These are phyloP conservation scores for Cebus imitator DNA, from an alignment of 2,113 vertebrate genomes.

Conservation along the genomic window DNA sequence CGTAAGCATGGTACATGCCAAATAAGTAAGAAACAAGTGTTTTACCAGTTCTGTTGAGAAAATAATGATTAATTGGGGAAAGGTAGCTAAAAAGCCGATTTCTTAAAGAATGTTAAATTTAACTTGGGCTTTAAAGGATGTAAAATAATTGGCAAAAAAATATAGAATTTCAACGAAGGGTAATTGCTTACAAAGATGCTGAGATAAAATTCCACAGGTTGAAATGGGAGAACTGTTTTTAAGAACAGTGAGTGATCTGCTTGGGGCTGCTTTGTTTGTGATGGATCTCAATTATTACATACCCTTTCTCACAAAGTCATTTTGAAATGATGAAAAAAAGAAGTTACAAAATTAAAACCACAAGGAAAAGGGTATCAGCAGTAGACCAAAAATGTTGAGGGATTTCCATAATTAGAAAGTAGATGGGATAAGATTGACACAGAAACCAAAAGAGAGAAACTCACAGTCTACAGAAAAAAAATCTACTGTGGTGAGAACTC, in stretches of 20 bases:
- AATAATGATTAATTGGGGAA: background rate
- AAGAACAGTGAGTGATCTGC: background rate
- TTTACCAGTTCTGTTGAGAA: background rate
- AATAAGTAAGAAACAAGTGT: background rate
- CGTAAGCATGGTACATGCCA: background rate
- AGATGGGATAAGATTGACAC: background rate
- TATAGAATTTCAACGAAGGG: background rate
- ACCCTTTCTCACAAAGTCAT: background rate
- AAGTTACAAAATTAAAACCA: background rate
- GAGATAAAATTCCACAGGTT: background rate
- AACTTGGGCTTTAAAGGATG: background rate
- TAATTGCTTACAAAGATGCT: background rate
- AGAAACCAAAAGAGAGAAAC: constrained; percentile 47
- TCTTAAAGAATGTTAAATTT: constrained; percentile 13
- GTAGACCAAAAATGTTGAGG: background rate
- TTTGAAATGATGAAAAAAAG: background rate
- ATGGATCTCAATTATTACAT: background rate
- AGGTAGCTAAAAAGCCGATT: background rate
- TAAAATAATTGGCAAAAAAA: background rate
- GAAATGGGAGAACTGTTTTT: background rate
- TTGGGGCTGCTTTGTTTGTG: background rate
- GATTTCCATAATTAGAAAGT: constrained; percentile 52
- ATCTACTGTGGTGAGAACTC: background rate
- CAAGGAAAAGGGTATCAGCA: background rate
- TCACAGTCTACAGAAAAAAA: background rate